Conservation (phyloP, 2,113 vertebrate species). For the Istiophorus platypterus region DNA sequence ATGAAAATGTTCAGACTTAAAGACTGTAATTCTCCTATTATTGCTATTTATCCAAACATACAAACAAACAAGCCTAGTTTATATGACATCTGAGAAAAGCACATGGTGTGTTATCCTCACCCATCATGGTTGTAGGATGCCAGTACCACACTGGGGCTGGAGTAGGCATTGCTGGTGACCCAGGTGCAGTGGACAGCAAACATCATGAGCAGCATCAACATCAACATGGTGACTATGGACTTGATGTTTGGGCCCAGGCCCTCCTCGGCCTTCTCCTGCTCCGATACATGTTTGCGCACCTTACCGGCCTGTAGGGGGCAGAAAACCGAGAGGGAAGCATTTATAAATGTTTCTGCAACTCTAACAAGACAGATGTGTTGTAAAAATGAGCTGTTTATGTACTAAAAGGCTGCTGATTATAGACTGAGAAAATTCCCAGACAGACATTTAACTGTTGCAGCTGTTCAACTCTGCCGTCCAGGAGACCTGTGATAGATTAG, state of each 20-base stretch:
- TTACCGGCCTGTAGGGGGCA: conserved; percentile 89
- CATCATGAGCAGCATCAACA: conserved; percentile 96
- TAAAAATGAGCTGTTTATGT: conserved; percentile 24
- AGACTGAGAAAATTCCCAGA: too few relatives aligned
- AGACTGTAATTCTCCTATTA: background rate
- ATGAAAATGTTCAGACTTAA: too few relatives aligned
- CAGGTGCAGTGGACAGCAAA: conserved; percentile 96
- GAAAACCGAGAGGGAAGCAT: background rate
- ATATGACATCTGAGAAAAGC: background rate
- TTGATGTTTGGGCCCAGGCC: conserved; percentile 94
- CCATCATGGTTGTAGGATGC: conserved; percentile 95
- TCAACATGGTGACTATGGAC: conserved; percentile 95
- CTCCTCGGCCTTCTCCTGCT: conserved; percentile 93
- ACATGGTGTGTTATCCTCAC: conserved; percentile 77
- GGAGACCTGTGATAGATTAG: conserved; percentile 6
- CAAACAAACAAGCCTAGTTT: too few relatives aligned
- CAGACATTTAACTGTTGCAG: too few relatives aligned
- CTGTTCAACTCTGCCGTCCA: background rate
- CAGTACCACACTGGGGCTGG: conserved; percentile 92
- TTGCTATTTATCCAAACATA: background rate
- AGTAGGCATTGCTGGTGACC: conserved; percentile 96
- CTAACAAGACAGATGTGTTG: background rate
- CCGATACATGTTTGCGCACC: conserved; percentile 93
- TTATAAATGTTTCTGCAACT: conserved; percentile 12
- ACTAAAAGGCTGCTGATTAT: background rate